A percentile compares a stretch with the other conserved stretches of the same genome.
Conservation (phyloP, 2,888 invertebrate species). For the Stenodera caucasica region DNA sequence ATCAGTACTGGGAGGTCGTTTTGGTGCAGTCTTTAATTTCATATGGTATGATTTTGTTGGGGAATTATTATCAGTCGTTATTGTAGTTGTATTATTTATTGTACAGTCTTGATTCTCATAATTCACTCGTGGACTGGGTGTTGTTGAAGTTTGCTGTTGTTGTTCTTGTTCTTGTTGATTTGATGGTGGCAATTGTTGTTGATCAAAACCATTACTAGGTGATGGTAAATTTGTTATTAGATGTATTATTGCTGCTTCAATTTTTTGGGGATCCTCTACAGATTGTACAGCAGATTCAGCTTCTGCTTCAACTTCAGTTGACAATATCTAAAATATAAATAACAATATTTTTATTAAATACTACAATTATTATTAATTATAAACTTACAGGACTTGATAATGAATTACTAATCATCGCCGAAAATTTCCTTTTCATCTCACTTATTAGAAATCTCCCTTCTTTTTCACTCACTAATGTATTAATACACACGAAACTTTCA, state of each 20-base stretch:
- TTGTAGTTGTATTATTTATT: conserved; percentile 29
- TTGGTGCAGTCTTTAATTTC: conserved; percentile 41
- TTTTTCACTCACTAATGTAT: conserved; percentile 72
- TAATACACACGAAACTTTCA: conserved; percentile 85
- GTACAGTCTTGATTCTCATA: conserved; percentile 51
- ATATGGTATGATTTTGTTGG: conserved; percentile 36
- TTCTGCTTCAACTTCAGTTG: conserved; percentile 9
- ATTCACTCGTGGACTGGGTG: conserved; percentile 33
- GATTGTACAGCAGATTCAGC: conserved; percentile 49
- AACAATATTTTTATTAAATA: no score
- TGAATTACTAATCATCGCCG: conserved; percentile 60
- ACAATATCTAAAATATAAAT: neutral
- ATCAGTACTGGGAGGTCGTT: conserved; percentile 44
- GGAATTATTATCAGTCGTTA: conserved; percentile 29
- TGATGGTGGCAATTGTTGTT: conserved; percentile 13
- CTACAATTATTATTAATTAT: neutral
- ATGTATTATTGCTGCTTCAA: conserved; percentile 74
- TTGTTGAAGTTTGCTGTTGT: conserved; percentile 15
- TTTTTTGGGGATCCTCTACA: conserved; percentile 70
- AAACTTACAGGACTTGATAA: conserved; percentile 22
- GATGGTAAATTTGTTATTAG: conserved; percentile 63
- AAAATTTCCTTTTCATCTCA: conserved; percentile 80
- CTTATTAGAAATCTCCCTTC: conserved; percentile 73
- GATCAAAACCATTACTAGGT: conserved; percentile 45
- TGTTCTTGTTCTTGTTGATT: conserved; percentile 11